Conservation (phyloP, 2,113 vertebrate species). For the Grus americana region DNA sequence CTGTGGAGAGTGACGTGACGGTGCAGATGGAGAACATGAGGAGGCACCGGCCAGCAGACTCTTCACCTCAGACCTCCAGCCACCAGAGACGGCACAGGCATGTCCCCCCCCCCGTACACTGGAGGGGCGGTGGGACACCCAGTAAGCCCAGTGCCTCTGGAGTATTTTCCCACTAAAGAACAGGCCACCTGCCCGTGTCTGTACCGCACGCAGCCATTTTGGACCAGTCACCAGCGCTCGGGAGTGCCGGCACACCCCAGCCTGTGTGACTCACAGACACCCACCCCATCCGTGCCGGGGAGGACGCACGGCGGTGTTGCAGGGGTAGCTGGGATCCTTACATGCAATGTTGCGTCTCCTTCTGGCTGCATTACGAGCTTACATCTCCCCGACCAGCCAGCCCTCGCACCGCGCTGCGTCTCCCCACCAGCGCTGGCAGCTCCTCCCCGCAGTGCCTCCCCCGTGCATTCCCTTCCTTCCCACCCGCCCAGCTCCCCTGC, state of each 20-base stretch:
- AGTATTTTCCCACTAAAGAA: not conserved
- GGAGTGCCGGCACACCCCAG: not conserved
- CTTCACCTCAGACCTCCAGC: not conserved
- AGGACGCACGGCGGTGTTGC: not conserved
- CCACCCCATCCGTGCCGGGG: not conserved
- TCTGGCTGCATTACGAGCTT: not conserved
- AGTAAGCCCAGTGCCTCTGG: not conserved
- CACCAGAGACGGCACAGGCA: not conserved
- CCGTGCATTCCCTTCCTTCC: not conserved
- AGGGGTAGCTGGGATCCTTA: not conserved
- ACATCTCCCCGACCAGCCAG: not conserved
- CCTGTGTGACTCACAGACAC: not conserved
- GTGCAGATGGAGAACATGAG: fast-evolving
- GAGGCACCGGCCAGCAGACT: not conserved
- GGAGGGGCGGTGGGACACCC: not conserved
- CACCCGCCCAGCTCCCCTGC: not conserved
- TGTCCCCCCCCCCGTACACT: fast-evolving
- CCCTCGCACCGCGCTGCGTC: not conserved
- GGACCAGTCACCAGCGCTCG: not conserved
- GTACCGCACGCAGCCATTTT: fast-evolving
- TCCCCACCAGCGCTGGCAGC: not conserved
- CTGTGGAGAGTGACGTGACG: not conserved
- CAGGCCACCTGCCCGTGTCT: not conserved
- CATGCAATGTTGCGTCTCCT: not conserved
- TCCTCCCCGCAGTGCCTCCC: not conserved